phyloP scores from a whole-genome alignment of 2,113 vertebrate species.

The Mustela nigripes region DNA sequence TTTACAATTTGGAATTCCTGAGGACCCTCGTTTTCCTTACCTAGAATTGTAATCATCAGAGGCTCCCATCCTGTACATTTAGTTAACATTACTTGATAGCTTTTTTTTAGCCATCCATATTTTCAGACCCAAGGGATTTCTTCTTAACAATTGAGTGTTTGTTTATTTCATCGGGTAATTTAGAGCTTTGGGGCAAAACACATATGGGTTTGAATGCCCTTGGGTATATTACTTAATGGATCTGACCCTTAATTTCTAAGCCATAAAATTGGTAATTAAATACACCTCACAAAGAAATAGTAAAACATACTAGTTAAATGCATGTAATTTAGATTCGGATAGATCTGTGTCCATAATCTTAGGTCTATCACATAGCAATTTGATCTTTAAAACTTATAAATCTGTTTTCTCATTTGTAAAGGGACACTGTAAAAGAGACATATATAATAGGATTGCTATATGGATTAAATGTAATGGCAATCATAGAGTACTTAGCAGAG shows the following conservation, averaged over 20 bases:
- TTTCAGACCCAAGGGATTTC: not conserved
- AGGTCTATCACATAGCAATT: not conserved
- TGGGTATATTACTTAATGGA: not conserved
- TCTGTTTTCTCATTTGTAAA: slow-evolving; percentile 36
- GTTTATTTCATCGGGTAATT: slow-evolving; percentile 9
- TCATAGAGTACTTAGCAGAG: not conserved
- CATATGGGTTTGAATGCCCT: not conserved
- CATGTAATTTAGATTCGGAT: not conserved
- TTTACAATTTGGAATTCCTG: not conserved
- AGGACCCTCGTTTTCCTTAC: not conserved
- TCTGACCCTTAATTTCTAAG: not conserved
- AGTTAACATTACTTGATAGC: not conserved
- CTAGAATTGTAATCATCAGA: not conserved
- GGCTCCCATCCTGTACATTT: not conserved
- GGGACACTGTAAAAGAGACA: not conserved
- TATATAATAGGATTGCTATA: not conserved
- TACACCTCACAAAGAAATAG: not conserved
- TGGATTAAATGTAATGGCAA: not conserved
- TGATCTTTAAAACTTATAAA: slow-evolving; percentile 2
- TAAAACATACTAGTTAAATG: not conserved
- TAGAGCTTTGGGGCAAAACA: slow-evolving; percentile 16
- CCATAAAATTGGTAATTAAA: slow-evolving; percentile 39
- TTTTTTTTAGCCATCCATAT: not conserved
- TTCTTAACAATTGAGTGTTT: slow-evolving; percentile 27
- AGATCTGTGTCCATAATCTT: not conserved